Conservation (phyloP, 2,797 vertebrate genomes). For the Psittacula derbiana region DNA sequence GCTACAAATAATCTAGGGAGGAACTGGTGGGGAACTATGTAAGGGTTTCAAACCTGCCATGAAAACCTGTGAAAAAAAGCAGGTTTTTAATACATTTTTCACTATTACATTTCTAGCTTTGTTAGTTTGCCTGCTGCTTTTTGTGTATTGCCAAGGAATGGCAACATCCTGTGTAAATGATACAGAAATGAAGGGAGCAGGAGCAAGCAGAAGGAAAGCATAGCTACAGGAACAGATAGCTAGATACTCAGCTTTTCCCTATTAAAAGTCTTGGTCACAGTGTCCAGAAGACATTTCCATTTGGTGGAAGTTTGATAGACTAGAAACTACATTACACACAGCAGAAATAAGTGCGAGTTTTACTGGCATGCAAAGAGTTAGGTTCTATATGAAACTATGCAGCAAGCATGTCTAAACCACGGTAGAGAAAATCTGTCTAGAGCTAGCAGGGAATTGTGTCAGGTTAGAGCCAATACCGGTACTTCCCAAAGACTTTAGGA, state of each 20-base stretch:
- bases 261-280: neutral
- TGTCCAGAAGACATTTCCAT: neutral
- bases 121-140: neutral
- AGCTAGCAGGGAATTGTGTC: neutral
- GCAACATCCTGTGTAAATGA: neutral
- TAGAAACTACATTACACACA: neutral
- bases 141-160: fast-evolving
- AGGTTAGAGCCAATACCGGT: neutral
- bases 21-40: neutral
- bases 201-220: neutral
- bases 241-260: neutral
- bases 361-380: neutral
- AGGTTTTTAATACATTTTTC: neutral
- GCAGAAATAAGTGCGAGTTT: neutral
- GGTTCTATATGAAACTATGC: neutral
- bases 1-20: neutral
- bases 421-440: neutral
- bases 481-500: neutral
- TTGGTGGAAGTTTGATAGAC: neutral
- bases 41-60: neutral
- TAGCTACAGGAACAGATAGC: neutral
- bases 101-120: neutral
- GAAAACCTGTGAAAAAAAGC: neutral
- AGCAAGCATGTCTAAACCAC: neutral
- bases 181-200: neutral